phyloP scores from a whole-genome alignment of 2,797 vertebrate genomes.

The Spinus olivaceus region DNA sequence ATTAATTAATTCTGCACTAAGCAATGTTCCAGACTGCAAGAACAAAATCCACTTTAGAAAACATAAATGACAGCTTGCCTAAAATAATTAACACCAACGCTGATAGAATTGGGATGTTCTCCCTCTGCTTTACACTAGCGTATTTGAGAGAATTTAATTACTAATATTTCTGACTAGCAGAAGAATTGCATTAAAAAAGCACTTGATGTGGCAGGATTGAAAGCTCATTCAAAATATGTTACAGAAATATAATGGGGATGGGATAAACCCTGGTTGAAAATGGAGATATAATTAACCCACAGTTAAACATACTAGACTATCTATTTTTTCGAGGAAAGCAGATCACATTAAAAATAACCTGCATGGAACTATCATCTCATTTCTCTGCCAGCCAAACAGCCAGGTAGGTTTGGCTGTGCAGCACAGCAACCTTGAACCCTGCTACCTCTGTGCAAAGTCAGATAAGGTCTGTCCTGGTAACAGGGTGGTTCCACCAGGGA shows the following conservation, averaged over 20 bases:
- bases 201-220: constrained; percentile 31
- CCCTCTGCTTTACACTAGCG: constrained; percentile 61
- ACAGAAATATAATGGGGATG: constrained; percentile 4
- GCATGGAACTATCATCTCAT: background rate
- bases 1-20: constrained; percentile 86
- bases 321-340: background rate
- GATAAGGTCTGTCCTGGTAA: background rate
- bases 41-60: constrained; percentile 83
- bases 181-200: constrained; percentile 68
- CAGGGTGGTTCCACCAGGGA: background rate
- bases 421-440: background rate
- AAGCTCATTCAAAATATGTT: constrained; percentile 44
- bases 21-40: constrained; percentile 83
- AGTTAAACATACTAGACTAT: background rate
- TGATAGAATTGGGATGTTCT: constrained; percentile 77
- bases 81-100: constrained; percentile 83
- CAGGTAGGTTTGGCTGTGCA: background rate
- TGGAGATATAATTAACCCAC: constrained; percentile 21
- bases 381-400: background rate
- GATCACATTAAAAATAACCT: constrained; percentile 10
- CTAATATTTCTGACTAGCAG: constrained; percentile 75
- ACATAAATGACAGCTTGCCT: constrained; percentile 84
- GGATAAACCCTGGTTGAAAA: constrained; percentile 32
- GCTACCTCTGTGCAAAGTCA: background rate
- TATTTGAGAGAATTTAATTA: constrained; percentile 74